Percentiles rank a stretch among this genome's conserved stretches.
phyloP scores from a whole-genome alignment of 2,888 invertebrate species.

The Apoderus coryli region DNA sequence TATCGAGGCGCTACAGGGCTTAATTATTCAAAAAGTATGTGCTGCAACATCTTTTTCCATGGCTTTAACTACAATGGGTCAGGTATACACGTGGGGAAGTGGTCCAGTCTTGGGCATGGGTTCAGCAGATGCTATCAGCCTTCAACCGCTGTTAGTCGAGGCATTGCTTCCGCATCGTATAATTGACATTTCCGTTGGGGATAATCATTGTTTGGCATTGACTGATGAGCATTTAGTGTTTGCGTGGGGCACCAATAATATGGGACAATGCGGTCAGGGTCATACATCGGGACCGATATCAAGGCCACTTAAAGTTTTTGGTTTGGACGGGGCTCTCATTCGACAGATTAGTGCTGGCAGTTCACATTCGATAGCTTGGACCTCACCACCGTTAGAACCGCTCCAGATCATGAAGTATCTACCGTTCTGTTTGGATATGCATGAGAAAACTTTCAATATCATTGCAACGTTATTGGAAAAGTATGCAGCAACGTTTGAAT shows the following conservation, averaged over 20 bases:
- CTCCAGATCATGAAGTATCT: constrained; percentile 40
- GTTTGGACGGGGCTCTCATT: constrained; percentile 37
- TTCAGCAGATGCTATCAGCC: constrained; percentile 38
- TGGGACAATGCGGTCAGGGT: constrained; percentile 51
- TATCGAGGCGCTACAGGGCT: constrained; percentile 41
- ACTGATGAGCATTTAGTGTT: constrained; percentile 38
- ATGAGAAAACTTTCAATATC: constrained; percentile 42
- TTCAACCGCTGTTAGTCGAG: constrained; percentile 39
- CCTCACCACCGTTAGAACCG: constrained; percentile 34
- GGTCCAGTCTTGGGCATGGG: constrained; percentile 45
- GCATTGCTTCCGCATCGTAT: constrained; percentile 37
- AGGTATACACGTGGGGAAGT: constrained; percentile 46
- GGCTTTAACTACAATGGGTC: constrained; percentile 37
- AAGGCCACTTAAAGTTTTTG: constrained; percentile 40
- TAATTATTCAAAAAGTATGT: constrained; percentile 40
- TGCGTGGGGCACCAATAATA: constrained; percentile 48
- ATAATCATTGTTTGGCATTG: constrained; percentile 45
- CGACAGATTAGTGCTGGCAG: constrained; percentile 50
- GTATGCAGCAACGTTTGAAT: constrained; percentile 37
- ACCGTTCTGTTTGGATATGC: constrained; percentile 46
- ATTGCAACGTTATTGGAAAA: constrained; percentile 41
- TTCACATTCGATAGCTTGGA: constrained; percentile 48
- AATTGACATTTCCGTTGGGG: constrained; percentile 45
- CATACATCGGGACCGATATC: constrained; percentile 43
- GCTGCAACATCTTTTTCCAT: constrained; percentile 40